phyloP scores from a whole-genome alignment of 2,797 vertebrate genomes.

The Sebastolobus alascanus region DNA sequence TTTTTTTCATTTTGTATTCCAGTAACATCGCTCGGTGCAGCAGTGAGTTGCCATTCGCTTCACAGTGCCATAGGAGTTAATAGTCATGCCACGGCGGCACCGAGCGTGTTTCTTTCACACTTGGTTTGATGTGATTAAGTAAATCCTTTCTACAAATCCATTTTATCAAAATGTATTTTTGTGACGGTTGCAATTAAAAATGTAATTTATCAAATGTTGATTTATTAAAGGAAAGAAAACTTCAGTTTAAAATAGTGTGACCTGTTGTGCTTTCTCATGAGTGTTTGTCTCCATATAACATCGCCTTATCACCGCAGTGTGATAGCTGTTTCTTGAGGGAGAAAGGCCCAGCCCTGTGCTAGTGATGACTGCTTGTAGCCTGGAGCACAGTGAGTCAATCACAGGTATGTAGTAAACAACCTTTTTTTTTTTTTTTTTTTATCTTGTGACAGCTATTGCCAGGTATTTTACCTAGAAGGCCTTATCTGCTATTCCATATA shows the following conservation, averaged over 20 bases:
- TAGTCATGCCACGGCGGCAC: slow-evolving; percentile 31
- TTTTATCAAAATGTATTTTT: slow-evolving; percentile 83
- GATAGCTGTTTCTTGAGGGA: neutral
- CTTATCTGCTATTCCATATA: slow-evolving; percentile 1
- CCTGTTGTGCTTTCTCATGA: slow-evolving; percentile 14
- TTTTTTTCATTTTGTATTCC: slow-evolving; percentile 23
- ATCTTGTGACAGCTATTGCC: slow-evolving; percentile 6
- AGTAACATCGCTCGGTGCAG: slow-evolving; percentile 40
- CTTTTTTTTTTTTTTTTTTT: slow-evolving; percentile 2
- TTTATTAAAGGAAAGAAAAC: slow-evolving; percentile 83
- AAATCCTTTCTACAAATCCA: slow-evolving; percentile 80
- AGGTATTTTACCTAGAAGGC: slow-evolving; percentile 12
- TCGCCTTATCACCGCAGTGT: neutral
- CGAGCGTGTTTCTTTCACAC: slow-evolving; percentile 57
- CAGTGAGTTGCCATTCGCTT: slow-evolving; percentile 19
- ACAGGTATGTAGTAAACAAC: slow-evolving; percentile 31
- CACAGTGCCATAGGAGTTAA: slow-evolving; percentile 21
- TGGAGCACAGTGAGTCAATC: slow-evolving; percentile 38
- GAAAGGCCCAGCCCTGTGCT: neutral
- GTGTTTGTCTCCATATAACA: neutral
- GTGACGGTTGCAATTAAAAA: slow-evolving; percentile 80
- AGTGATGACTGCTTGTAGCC: slow-evolving; percentile 18
- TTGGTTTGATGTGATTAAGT: slow-evolving; percentile 70
- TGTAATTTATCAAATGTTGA: slow-evolving; percentile 85
- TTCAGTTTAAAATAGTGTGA: slow-evolving; percentile 38